phyloP scores from a whole-genome alignment of 2,113 vertebrate species.

The Xiphophorus maculatus region DNA sequence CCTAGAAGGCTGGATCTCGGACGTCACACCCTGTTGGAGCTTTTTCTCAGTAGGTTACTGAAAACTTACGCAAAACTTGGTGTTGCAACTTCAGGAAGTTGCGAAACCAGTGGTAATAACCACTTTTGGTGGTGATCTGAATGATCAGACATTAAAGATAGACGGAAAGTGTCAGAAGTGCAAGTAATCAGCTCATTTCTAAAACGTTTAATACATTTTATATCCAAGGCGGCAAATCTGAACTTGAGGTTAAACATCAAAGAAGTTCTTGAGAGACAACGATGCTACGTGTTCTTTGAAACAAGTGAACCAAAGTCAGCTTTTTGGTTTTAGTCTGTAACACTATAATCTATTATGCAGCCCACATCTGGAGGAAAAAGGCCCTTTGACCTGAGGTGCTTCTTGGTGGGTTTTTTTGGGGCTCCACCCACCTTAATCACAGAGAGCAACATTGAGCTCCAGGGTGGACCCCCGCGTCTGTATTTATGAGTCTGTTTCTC shows the following conservation, averaged over 20 bases:
- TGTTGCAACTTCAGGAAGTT: neutral
- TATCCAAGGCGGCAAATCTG: neutral
- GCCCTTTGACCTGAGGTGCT: constrained; percentile 6
- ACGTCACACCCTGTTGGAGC: neutral
- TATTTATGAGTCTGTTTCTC: constrained; percentile 21
- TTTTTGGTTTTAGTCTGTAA: constrained; percentile 13
- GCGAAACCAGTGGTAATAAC: neutral
- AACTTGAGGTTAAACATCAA: no score
- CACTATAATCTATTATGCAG: neutral
- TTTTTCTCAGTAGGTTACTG: neutral
- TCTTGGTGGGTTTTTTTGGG: constrained; percentile 22
- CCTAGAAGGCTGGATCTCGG: neutral
- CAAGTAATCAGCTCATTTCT: neutral
- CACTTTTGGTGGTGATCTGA: neutral
- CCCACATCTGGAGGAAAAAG: constrained; percentile 45
- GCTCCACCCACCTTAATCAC: constrained; percentile 64
- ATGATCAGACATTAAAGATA: neutral
- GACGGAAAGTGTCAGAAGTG: neutral
- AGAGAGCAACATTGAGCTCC: constrained; percentile 30
- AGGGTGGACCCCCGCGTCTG: constrained; percentile 44
- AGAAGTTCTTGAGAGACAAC: neutral
- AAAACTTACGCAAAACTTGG: no score
- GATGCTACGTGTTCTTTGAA: neutral
- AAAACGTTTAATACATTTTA: neutral
- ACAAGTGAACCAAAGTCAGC: neutral